Base-by-base conservation (phyloP, 2,113 vertebrate species). In the Urocitellus parryii region DNA sequence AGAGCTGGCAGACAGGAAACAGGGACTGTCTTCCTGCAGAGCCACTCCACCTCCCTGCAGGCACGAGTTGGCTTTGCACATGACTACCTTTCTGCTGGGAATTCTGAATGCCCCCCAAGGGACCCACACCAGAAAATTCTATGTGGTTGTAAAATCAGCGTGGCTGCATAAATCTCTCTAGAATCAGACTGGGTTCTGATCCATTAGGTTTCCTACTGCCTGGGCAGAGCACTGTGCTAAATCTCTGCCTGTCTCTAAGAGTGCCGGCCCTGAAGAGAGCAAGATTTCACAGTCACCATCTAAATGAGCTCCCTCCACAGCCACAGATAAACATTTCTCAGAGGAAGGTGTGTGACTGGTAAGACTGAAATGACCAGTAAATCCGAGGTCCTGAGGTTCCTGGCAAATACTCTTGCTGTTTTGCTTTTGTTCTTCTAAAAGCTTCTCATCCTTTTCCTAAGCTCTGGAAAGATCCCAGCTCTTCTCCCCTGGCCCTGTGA, bases 121-220 rank as follows among this genome's bases (percentile, higher is more conserved):
- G 32, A 53, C 18, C 27, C 7, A 11, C 7, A 5, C 3, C 20
- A 45, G 76, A 32, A 67, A 79, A 32, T 48, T 22, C 51, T 14
- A 10, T 9, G 11, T 17, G 11, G 58, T 1, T 13, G 17, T 53
- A 9, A 84, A 79, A 39, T 39, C 42, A 58, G 88, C 42, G 17
- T 0, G 1, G 20, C 77, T 20, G 34, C 24, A 20, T 0, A 0
- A 34, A 6, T 24, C 81, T 80, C 63, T 25, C 3, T 34, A 51
- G 78, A 78, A 45, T 77, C 7, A 32, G 67, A 24, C 42, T 11
- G 8, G 45, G 34, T 70, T 90, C 82, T 16, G 32, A 37, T 56
- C 81, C 73, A 11, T 34, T 39, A 70, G 53, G 22, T 89, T 67
- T 81, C 77, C 58, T 18, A 32, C 6, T 8, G 34, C 39, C 63